Evolutionary conservation across 2,797 vertebrate species (phyloP), one percentile per base, ranked within the genome.

Genomic region (Fistularia commersonii): DNA sequence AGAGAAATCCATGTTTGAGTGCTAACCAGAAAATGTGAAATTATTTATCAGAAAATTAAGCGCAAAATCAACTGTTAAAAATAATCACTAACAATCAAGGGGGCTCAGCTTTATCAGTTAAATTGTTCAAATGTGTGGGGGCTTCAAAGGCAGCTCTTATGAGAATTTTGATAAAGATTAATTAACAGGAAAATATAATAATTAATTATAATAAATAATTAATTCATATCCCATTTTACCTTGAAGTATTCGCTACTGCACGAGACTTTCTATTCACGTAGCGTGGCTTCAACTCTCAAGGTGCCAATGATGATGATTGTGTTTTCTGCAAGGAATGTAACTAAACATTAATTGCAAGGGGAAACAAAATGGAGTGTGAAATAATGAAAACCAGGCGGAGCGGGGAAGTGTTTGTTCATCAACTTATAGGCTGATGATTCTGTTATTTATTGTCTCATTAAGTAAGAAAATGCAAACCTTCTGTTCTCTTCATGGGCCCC

Each of bases 391-490:
- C 40, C 8, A 36, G 72, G 62, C 55, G 39, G 1, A 42, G 44
- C 45, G 45, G 43, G 34, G 7, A 42, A 49, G 37, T 11, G 12
- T 54, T 52, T 49, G 57, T 61, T 77, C 45, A 49, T 68, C 12
- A 45, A 40, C 6, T 7, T 10, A 38, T n/a, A 51, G 54, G 67
- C 54, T 65, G 53, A 54, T 47, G 51, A 43, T 11, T 47, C 7
- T 9, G 14, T 64, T 65, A 50, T 76, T 64, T 50, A 66, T 49
- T 59, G 60, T 56, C 51, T 76, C 59, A 54, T 70, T 66, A 60
- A 35, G 7, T 11, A 52, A 9, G 56, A 68, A 62, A 51, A 48
- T 57, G 7, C 51, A 49, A 51, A 45, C 44, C 9, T 48, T 11
- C 9, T 36, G 9, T 56, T 49, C 39, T 61, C 45, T 45, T 54